Conservation (phyloP, 2,888 invertebrate species). For the Metalampra italica region DNA sequence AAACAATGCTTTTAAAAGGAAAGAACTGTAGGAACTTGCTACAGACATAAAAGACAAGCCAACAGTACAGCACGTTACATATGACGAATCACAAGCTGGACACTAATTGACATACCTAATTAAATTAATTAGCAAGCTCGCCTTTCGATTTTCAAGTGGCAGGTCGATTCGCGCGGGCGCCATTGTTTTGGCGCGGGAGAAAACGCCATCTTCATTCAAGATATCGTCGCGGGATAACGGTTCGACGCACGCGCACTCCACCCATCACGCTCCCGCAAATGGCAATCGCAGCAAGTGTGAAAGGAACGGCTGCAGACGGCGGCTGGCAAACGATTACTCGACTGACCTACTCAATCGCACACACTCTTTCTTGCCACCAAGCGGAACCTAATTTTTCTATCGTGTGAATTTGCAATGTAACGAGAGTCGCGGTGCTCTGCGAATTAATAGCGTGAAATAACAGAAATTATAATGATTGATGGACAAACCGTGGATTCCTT, state of each 20-base stretch:
- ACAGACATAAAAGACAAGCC: conserved; percentile 14
- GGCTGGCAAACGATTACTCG: conserved; percentile 72
- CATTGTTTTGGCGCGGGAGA: conserved; percentile 76
- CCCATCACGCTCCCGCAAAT: conserved; percentile 31
- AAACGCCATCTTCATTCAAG: conserved; percentile 78
- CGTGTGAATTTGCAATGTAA: conserved; percentile 67
- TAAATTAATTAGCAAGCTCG: conserved; percentile 45
- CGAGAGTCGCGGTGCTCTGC: conserved; percentile 32
- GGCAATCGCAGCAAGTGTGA: conserved; percentile 17
- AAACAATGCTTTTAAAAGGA: no score
- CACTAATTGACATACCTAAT: conserved; percentile 42
- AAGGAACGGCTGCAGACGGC: conserved; percentile 49
- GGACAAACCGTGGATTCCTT: conserved; percentile 15
- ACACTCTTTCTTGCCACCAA: conserved; percentile 79
- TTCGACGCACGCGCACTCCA: conserved; percentile 57
- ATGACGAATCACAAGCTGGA: conserved; percentile 18
- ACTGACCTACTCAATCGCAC: conserved; percentile 76
- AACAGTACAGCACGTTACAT: conserved; percentile 6
- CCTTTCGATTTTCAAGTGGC: conserved; percentile 68
- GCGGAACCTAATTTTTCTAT: conserved; percentile 75
- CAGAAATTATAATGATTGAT: conserved; percentile 48
- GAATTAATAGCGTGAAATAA: conserved; percentile 55
- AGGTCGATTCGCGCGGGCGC: conserved; percentile 54
- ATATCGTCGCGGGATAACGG: conserved; percentile 76
- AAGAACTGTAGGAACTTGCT: neutral